phyloP scores from a whole-genome alignment of 2,888 invertebrate genomes.

The Himalopsyche japonica region DNA sequence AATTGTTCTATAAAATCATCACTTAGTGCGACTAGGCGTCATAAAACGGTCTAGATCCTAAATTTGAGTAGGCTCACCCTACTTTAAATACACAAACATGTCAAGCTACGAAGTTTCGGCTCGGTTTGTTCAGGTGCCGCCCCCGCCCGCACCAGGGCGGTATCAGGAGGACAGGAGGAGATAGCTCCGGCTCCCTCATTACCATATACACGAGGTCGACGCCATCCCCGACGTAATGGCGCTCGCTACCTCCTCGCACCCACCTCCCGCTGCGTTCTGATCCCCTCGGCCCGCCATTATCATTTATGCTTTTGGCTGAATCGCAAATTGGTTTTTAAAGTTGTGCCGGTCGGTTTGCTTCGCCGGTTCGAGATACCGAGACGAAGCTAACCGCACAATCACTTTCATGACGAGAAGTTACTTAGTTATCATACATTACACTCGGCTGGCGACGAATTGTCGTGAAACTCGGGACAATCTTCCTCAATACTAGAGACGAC shows the following conservation, averaged over 20 bases:
- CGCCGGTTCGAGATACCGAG: background rate
- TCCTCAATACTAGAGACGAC: too few species aligned
- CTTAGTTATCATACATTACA: too few species aligned
- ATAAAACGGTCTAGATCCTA: background rate
- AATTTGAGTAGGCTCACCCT: background rate
- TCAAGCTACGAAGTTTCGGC: background rate
- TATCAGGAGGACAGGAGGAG: slow-evolving; percentile 2
- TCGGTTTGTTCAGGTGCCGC: background rate
- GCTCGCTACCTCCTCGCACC: background rate
- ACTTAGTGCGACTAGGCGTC: background rate
- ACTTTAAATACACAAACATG: background rate
- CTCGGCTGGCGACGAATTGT: too few species aligned
- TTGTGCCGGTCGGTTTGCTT: slow-evolving; percentile 10
- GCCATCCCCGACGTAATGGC: slow-evolving; percentile 32
- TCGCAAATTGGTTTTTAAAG: slow-evolving; percentile 38
- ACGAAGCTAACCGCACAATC: too few species aligned
- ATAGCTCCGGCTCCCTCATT: slow-evolving; percentile 27
- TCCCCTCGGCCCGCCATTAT: slow-evolving; percentile 18
- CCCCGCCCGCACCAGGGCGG: background rate
- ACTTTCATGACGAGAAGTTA: too few species aligned
- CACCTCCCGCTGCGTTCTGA: background rate
- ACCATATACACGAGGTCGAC: slow-evolving; percentile 35
- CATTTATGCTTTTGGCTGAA: slow-evolving; percentile 38
- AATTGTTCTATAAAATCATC: background rate
- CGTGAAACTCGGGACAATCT: too few species aligned